Percentiles rank a stretch among this genome's conserved stretches.
Conservation (phyloP, 2,113 vertebrate species). For the Rhynchomys soricoides region DNA sequence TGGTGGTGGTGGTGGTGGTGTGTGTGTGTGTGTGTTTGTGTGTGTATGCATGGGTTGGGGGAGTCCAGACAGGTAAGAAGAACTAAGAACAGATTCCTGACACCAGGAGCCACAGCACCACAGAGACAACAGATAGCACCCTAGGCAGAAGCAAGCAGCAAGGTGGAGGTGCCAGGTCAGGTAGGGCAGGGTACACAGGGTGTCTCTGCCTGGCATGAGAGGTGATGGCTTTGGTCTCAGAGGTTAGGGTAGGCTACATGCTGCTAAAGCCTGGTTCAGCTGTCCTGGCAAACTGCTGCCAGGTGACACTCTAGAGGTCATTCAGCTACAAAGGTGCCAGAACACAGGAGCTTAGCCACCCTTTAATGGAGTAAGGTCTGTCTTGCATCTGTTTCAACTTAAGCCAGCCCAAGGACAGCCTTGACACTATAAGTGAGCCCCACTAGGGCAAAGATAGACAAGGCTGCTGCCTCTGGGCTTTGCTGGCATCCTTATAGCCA, state of each 20-base stretch:
- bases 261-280: not conserved
- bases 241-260: not conserved
- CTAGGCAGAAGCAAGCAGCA: not conserved
- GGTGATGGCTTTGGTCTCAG: rapidly evolving
- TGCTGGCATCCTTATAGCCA: rapidly evolving
- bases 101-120: not conserved
- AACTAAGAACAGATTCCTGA: rapidly evolving
- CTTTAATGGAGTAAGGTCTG: too few relatives aligned
- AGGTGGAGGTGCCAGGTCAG: not conserved
- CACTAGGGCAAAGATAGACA: not conserved
- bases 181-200: not conserved
- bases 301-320: not conserved
- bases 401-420: too few relatives aligned
- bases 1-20: not conserved
- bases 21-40: not conserved
- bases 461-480: not conserved
- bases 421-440: rapidly evolving
- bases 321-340: not conserved
- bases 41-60: too few relatives aligned
- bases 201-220: not conserved
- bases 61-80: not conserved
- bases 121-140: not conserved
- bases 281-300: not conserved
- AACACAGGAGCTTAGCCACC: not conserved
- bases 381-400: not conserved